phyloP scores from a whole-genome alignment of 2,113 vertebrate species.

The Stigmatopora argus region DNA sequence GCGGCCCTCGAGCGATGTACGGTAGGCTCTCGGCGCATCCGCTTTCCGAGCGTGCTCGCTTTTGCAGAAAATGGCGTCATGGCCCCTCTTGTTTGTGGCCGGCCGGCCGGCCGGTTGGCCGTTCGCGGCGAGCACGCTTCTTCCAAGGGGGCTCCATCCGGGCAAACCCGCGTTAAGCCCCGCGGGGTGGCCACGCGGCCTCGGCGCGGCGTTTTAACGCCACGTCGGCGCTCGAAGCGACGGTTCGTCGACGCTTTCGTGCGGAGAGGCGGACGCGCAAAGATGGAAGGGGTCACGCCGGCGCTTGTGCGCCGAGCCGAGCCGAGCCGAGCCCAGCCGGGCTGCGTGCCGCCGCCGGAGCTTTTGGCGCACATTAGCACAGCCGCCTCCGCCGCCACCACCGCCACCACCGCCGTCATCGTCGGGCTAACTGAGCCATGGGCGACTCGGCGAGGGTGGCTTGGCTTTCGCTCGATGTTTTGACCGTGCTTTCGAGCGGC shows the following conservation, averaged over 20 bases:
- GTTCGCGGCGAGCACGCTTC: slow-evolving; percentile 59
- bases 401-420: too few relatives aligned
- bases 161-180: slow-evolving; percentile 20
- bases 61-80: slow-evolving; percentile 81
- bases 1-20: slow-evolving; percentile 26
- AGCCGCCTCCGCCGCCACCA: neutral
- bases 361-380: slow-evolving; percentile 6
- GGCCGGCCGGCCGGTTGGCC: slow-evolving; percentile 60
- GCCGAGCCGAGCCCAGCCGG: slow-evolving; percentile 19
- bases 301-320: slow-evolving; percentile 73
- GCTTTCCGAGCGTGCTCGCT: slow-evolving; percentile 70
- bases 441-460: slow-evolving; percentile 14
- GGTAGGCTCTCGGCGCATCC: slow-evolving; percentile 41
- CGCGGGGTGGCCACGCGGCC: neutral
- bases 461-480: slow-evolving; percentile 37
- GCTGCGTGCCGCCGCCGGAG: slow-evolving; percentile 50
- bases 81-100: slow-evolving; percentile 71
- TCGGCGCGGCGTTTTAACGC: slow-evolving; percentile 21
- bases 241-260: slow-evolving; percentile 24
- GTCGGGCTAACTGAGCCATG: slow-evolving; percentile 1
- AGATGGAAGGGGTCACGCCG: slow-evolving; percentile 72
- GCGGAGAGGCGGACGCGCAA: slow-evolving; percentile 70
- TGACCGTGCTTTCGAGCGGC: slow-evolving; percentile 64
- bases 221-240: neutral
- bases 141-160: slow-evolving; percentile 55